Evolutionary conservation across 2,888 invertebrate genomes (phyloP), one percentile per base, ranked within the genome.

Genomic region (Stenolophus ochropezus): DNA sequence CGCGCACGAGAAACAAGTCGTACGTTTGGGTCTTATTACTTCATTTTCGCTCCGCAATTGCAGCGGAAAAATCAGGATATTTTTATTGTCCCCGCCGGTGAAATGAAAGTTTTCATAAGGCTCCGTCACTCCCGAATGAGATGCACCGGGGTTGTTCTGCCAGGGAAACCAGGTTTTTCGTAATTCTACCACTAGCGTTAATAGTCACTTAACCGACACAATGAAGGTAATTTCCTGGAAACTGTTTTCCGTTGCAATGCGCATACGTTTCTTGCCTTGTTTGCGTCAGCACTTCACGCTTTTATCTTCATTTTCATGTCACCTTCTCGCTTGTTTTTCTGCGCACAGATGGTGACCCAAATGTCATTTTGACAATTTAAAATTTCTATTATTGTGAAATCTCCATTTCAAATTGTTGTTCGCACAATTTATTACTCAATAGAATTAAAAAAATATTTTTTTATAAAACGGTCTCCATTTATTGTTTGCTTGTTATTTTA

Each of bases 161-260:
- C 20, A 20, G 8, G 18, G 56, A 20, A 56, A 21, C 18, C 11
- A 21, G 23, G 25, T 58, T 47, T 18, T 77, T 47, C 73, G 76
- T 58, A 77, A 77, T 77, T 58, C 27, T 42, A 20, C 58, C 56
- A 58, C 76, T 33, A 77, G 61, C 58, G 58, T 33, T 77, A 77
- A 58, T 77, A 77, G 76, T 77, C 76, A 77, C 76, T 77, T 78
- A 78, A 65, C 78, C 61, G 65, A 23, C 65, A 78, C 78, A 78
- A 78, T 78, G 76, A 65, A 78, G 61, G 65, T 78, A 78, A 78
- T 78, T 65, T 78, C 51, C 78, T 65, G 61, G 51, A 78, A 78
- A 78, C 78, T 25, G 61, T 61, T 78, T 78, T 49, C 65, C 61
- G 49, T 78, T 65, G 49, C 78, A 78, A 4, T 69, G 23, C 47